A percentile compares a stretch with the other conserved stretches of the same genome.
Evolutionary conservation across 2,888 invertebrate species (phyloP).

Genomic region (Orthosia gothica): DNA sequence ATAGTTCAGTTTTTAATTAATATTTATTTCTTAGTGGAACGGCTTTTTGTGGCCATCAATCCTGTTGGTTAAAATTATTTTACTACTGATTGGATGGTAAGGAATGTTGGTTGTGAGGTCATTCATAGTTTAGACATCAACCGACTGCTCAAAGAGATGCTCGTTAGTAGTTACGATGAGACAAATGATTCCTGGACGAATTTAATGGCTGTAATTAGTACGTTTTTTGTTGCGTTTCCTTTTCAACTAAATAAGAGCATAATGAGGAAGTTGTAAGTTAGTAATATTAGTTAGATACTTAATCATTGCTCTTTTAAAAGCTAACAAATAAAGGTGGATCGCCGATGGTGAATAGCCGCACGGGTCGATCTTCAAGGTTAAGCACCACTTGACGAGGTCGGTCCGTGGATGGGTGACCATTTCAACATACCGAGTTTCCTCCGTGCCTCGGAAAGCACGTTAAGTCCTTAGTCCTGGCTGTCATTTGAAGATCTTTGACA

Average conservation of each 20-base stretch:
- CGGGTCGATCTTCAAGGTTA: too few relatives aligned
- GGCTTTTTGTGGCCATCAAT: slow-evolving; percentile 58
- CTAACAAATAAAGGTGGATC: background rate
- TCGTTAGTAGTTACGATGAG: slow-evolving; percentile 36
- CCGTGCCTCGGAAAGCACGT: too few relatives aligned
- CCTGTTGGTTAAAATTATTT: slow-evolving; percentile 30
- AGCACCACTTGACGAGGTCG: too few relatives aligned
- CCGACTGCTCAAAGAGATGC: slow-evolving; percentile 29
- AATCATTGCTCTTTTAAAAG: slow-evolving; percentile 1
- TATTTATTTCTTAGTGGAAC: slow-evolving; percentile 49
- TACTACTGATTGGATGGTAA: slow-evolving; percentile 43
- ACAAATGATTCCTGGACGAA: slow-evolving; percentile 32
- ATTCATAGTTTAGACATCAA: slow-evolving; percentile 59
- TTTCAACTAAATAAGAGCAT: slow-evolving; percentile 37
- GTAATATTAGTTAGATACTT: slow-evolving; percentile 7
- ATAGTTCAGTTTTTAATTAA: slow-evolving; percentile 54
- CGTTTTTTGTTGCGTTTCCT: slow-evolving; percentile 31
- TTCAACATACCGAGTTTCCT: too few relatives aligned
- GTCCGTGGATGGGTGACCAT: too few relatives aligned
- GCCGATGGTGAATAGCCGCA: too few relatives aligned
- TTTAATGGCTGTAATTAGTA: slow-evolving; percentile 28
- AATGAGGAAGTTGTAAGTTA: slow-evolving; percentile 22
- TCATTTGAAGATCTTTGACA: too few relatives aligned
- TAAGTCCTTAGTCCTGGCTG: too few relatives aligned
- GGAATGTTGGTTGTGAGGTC: slow-evolving; percentile 37